phyloP scores from a whole-genome alignment of 2,797 vertebrate species.

The Xiphorhynchus erythropygius region DNA sequence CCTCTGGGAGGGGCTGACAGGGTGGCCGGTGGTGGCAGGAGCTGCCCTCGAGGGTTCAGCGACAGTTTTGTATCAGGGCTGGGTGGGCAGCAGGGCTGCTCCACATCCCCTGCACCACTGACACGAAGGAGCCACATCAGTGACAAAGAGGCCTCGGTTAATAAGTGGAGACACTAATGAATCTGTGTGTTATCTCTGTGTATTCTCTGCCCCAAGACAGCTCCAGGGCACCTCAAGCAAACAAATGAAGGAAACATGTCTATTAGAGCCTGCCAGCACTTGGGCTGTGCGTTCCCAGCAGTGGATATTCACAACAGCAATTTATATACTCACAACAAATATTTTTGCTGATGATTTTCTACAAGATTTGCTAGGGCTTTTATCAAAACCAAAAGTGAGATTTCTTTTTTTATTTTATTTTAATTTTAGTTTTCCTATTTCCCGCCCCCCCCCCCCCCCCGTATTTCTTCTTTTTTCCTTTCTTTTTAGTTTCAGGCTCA shows the following conservation, averaged over 20 bases:
- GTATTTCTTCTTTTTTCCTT: background rate
- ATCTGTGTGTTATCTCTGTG: background rate
- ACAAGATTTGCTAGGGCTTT: background rate
- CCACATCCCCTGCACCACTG: background rate
- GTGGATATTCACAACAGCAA: background rate
- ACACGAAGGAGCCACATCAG: background rate
- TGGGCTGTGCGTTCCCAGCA: background rate
- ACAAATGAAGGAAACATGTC: background rate
- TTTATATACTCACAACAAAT: background rate
- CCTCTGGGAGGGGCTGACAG: background rate
- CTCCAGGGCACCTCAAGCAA: background rate
- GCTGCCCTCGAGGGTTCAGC: rapidly evolving
- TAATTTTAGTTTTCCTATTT: no score
- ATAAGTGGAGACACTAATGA: slow-evolving; percentile 29
- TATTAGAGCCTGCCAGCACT: background rate
- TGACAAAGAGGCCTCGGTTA: background rate
- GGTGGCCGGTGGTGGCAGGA: background rate
- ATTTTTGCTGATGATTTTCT: background rate
- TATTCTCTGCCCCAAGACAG: slow-evolving; percentile 15
- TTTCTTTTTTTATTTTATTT: background rate
- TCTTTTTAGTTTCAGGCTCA: background rate
- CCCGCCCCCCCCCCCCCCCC: no score
- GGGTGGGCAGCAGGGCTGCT: background rate
- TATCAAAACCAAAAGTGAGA: background rate
- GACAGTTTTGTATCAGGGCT: background rate